Base-by-base conservation (phyloP, 2,888 invertebrate genomes). In the Morinoia aosen region DNA sequence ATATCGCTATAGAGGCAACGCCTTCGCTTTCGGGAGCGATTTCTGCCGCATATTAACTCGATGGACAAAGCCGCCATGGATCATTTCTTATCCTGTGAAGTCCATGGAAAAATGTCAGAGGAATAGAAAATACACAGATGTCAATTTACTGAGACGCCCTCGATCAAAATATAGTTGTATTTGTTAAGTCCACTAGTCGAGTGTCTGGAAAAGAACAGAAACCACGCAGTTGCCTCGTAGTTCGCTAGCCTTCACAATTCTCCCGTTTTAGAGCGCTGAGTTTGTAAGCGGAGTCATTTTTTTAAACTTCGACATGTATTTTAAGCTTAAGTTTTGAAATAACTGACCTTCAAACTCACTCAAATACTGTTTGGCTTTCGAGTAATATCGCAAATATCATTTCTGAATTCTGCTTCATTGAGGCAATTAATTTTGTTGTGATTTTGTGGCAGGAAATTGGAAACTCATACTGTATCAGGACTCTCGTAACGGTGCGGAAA, bases 21-120 rank as follows among this genome's bases (percentile, higher is more conserved):
- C 90, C 90, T 90, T 90, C 90, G 90, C 39, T 90, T 48, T 90
- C 48, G 90, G 40, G 90, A 48, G 90, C 48, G 48, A 90, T 90
- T 90, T 90, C 19, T 40, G 48, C 39, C 40, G 90, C 48, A 90
- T 16, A 39, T 88, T 19, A 48, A 39, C 90, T 90, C 90, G 40
- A 40, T 90, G 48, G 48, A 90, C 90, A 40, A 76, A 39, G 90
- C 14, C 39, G 40, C 39, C 11, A 90, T 90, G 90, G 40, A 8
- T 90, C 39, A 90, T 90, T 90, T 90, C 76, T 39, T 90, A 14
- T 40, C 90, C 39, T 40, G 90, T 90, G 11, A 90, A 48, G 90
- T 90, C 48, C 40, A 90, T 90, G 7, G 90, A 90, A 48, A 90
- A 90, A 40, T 11, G 1, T 11, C 12, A 39, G 39, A 19, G 39